Base-by-base conservation (phyloP, 2,888 invertebrate genomes). In the Margaritifera margaritifera region DNA sequence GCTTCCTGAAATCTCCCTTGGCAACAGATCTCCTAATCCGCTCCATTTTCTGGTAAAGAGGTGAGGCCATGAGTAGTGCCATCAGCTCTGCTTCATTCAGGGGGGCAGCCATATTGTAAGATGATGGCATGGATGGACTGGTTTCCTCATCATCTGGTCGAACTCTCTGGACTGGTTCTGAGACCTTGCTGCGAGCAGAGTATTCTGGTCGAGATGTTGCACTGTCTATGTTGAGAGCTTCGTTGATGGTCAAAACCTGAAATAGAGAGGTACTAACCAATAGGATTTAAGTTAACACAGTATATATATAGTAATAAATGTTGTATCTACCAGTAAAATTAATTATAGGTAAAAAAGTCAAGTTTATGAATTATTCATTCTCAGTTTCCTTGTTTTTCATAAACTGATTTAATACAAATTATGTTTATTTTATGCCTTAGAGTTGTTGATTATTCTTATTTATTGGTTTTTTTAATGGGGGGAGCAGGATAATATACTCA, bases 1-100 rank as follows among this genome's bases (percentile, higher is more conserved):
- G 15, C 42, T 42, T 42, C 42, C 42, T 42, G 42, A 42, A 42
- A 25, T 74, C 81, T 25, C 87, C 87, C 50, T 77, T 80, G 51
- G 83, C 82, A 19, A 88, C 78, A 51, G 80, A 71, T 59, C 81
- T 83, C 75, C 87, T 87, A 71, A 88, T 84, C 62, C 81, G 78
- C 69, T 88, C 88, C 74, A 88, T 75, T 74, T 88, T 88, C 79
- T 87, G 84, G 72, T 88, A 88, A 63, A 88, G 79, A 6, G 88
- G 88, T 5, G 87, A 87, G 2, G 87, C 85, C 87, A 88, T 86
- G 55, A 88, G 78, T 54, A 88, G 71, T 11, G 84, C 80, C 55
- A 86, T 84, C 18, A 88, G 75, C 61, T 88, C 88, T 11, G 85
- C 84, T 68, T 88, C 86, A 66, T 87, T 84, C 55, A 88, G 77